Evolutionary conservation across 1,140 invertebrate genomes (phyloP), one percentile per base, ranked within the genome.

Genomic region (Macrosteles quadrilineatus): DNA sequence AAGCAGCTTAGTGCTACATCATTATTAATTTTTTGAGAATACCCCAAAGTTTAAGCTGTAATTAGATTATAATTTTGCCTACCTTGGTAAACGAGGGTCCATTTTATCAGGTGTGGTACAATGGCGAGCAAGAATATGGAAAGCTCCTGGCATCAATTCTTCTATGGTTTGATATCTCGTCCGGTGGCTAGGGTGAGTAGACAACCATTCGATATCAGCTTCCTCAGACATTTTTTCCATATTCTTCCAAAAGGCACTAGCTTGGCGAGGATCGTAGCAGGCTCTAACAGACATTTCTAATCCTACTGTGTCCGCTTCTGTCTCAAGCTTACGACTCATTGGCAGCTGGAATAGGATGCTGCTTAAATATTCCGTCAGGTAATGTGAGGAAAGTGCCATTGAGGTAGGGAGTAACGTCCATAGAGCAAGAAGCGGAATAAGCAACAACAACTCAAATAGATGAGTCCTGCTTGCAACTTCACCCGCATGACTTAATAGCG

Each of bases 211-310:
- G n/a, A 50, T 50, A 17, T 50, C 4, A 19, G 3, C n/a, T 19
- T 50, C 47, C n/a, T 50, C 47, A 4, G 47, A 17, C 3, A 50
- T 4, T 6, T 3, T 50, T n/a, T 50, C 47, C 47, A 50, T 50
- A 4, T 50, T 50, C 47, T 21, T 17, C 47, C 47, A 50, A 50
- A 50, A 50, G 2, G 21, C 47, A 50, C 47, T 50, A 3, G 47
- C 47, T 50, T 50, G 47, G 14, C 47, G 47, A 50, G 47, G 47
- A 50, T 50, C 47, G n/a, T 11, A 50, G n/a, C 47, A 50, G 47
- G 47, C 47, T 50, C 47, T 50, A 11, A n/a, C n/a, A 50, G 21
- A 4, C 47, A 50, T 50, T 21, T 50, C 47, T 21, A 50, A 50
- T 3, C 47, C 47, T 11, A 50, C 47, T 50, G 6, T 50, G n/a